Evolutionary conservation across 2,113 vertebrate species (phyloP).

Genomic region (Phaethornis superciliosus): DNA sequence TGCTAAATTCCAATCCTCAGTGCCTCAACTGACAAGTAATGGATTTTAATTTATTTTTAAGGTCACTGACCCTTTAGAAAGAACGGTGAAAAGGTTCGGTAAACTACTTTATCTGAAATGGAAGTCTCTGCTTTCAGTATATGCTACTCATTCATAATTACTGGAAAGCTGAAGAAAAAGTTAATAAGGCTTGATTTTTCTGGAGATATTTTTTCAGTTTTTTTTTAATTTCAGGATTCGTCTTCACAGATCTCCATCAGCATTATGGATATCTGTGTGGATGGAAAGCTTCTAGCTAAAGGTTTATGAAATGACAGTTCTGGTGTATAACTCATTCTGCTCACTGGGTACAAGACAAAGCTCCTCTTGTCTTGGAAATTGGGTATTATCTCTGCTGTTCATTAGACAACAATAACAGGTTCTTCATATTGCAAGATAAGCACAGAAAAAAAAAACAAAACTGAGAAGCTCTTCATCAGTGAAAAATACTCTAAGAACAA

Average conservation of each 20-base stretch:
- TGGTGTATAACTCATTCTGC: neutral
- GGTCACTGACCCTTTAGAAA: neutral
- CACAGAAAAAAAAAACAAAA: neutral
- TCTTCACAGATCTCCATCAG: neutral
- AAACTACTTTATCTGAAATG: neutral
- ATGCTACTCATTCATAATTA: neutral
- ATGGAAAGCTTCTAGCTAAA: neutral
- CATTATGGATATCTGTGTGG: neutral
- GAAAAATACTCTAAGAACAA: constrained; percentile 44
- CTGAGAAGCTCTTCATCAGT: constrained; percentile 30
- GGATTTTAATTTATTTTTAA: neutral
- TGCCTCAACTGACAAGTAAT: neutral
- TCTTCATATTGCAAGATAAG: constrained; percentile 59
- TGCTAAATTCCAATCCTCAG: neutral
- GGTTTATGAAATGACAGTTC: neutral
- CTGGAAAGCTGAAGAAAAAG: neutral
- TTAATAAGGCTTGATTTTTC: neutral
- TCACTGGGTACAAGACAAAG: constrained; percentile 22
- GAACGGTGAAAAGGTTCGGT: neutral
- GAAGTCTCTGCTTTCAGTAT: neutral
- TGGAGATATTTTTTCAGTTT: neutral
- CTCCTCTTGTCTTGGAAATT: constrained; percentile 30
- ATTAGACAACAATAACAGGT: constrained; percentile 30
- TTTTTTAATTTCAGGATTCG: neutral
- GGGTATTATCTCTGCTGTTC: constrained; percentile 12